These are phyloP conservation scores for Anthonomus grandis DNA, from an alignment of 1,140 invertebrate species.

Conservation along the genomic window DNA sequence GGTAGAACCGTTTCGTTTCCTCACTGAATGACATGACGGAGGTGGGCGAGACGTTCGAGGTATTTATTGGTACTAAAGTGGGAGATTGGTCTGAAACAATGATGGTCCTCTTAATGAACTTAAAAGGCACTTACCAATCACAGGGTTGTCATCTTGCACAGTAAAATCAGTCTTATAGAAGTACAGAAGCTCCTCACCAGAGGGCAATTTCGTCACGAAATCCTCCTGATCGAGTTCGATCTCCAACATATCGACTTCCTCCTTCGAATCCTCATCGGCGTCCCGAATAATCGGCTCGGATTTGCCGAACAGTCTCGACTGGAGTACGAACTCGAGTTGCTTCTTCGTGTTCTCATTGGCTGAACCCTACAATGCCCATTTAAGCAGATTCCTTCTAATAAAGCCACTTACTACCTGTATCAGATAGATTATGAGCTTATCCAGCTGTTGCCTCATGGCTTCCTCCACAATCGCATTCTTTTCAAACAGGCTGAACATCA, in stretches of 20 bases:
- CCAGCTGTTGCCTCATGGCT: constrained; percentile 13
- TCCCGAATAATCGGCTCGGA: background rate
- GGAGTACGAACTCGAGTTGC: constrained; percentile 23
- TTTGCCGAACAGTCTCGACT: constrained; percentile 15
- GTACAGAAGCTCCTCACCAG: constrained; percentile 10
- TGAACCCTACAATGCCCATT: constrained; percentile 5
- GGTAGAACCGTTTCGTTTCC: constrained; percentile 9
- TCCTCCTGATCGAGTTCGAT: constrained; percentile 21
- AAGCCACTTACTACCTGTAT: constrained; percentile 5
- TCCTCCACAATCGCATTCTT: constrained; percentile 18
- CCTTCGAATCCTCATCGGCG: constrained; percentile 5
- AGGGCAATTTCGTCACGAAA: constrained; percentile 15
- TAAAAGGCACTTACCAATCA: no score
- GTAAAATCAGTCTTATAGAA: constrained; percentile 8
- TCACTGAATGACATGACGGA: constrained; percentile 7
- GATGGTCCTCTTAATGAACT: no score
- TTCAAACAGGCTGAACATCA: constrained; percentile 26
- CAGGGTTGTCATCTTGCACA: no score
- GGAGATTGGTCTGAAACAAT: no score
- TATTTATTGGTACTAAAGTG: no score
- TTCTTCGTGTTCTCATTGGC: constrained; percentile 19
- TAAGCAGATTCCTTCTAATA: background rate
- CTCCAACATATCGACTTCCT: constrained; percentile 22
- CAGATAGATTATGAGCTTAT: constrained; percentile 16
- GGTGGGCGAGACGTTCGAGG: constrained; percentile 5